Conservation (phyloP, 2,888 invertebrate genomes). For the Rhingia rostrata region DNA sequence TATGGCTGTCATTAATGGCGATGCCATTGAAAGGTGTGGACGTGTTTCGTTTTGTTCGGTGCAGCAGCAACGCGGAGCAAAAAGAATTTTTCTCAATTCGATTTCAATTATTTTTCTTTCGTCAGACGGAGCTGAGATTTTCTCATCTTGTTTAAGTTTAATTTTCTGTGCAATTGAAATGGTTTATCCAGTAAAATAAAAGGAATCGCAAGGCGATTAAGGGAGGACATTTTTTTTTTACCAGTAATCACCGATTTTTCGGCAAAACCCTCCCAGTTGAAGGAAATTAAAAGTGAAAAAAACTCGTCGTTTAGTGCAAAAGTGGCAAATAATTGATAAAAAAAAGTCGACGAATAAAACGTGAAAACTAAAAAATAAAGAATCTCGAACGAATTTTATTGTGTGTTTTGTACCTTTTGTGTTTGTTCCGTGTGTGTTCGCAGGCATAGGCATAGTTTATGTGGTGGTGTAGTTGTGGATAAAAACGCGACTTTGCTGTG, state of each 20-base stretch:
- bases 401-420: constrained; percentile 61
- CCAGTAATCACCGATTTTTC: constrained; percentile 31
- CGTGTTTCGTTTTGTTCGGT: constrained; percentile 74
- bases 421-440: constrained; percentile 63
- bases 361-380: constrained; percentile 66
- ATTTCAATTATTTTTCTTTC: constrained; percentile 49
- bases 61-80: constrained; percentile 66
- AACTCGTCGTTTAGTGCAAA: constrained; percentile 42
- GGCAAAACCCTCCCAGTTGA: constrained; percentile 45
- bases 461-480: constrained; percentile 55
- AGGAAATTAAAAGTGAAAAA: constrained; percentile 43
- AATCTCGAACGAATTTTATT: constrained; percentile 52
- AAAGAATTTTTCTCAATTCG: constrained; percentile 45
- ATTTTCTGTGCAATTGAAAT: neutral
- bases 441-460: constrained; percentile 29
- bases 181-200: constrained; percentile 25
- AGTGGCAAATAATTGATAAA: constrained; percentile 66
- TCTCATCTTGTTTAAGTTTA: neutral
- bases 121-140: constrained; percentile 23
- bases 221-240: constrained; percentile 36
- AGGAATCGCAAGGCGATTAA: constrained; percentile 2
- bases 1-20: constrained; percentile 78
- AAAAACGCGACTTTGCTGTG: constrained; percentile 60
- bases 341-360: constrained; percentile 55
- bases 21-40: constrained; percentile 79